phyloP scores from a whole-genome alignment of 2,888 invertebrate species.

The Hemicrepidius hirtus region DNA sequence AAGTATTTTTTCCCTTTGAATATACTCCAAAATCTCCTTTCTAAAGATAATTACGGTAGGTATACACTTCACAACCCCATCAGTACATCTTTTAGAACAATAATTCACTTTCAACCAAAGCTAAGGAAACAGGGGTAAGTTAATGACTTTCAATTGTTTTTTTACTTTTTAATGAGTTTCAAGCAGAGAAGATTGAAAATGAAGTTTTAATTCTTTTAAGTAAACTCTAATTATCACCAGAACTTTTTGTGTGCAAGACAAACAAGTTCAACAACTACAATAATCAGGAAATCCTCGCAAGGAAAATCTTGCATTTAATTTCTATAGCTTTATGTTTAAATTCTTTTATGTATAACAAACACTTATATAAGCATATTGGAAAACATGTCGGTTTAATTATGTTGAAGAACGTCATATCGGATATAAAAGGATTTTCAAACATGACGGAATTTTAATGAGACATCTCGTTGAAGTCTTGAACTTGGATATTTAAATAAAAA shows the following conservation, averaged over 20 bases:
- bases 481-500: constrained; percentile 11
- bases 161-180: constrained; percentile 38
- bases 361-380: constrained; percentile 1
- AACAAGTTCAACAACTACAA: constrained; percentile 14
- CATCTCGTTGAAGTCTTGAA: neutral
- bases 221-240: constrained; percentile 36
- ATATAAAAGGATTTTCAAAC: constrained; percentile 6
- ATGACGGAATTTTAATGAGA: constrained; percentile 4
- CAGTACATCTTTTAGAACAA: neutral
- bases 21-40: too few species aligned
- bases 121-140: constrained; percentile 18
- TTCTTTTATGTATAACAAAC: neutral
- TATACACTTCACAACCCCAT: neutral
- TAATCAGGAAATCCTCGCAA: neutral
- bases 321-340: constrained; percentile 6
- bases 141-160: constrained; percentile 37
- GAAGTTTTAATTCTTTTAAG: constrained; percentile 41
- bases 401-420: constrained; percentile 7
- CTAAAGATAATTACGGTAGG: constrained; percentile 13
- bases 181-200: constrained; percentile 28
- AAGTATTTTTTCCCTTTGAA: too few species aligned
- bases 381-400: constrained; percentile 34
- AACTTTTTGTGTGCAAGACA: constrained; percentile 25
- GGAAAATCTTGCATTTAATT: neutral
- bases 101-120: neutral